Evolutionary conservation across 1,140 invertebrate genomes (phyloP).

Genomic region (Spodoptera litura): DNA sequence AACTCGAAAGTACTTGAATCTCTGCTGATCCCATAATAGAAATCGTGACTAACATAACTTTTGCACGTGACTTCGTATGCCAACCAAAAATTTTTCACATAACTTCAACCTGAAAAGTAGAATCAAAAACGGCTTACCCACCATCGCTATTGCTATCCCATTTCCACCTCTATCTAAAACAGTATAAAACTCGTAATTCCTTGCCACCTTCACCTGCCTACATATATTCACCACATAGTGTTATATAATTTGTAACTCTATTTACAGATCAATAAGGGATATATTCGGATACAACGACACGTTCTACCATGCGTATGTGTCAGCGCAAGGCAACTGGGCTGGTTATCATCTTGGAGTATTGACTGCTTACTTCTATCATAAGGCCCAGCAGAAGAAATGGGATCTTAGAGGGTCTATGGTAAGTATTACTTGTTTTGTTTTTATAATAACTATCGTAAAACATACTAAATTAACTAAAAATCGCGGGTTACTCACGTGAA

Average conservation of each 20-base stretch:
- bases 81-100: constrained; percentile 24
- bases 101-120: background rate
- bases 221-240: constrained; percentile 1
- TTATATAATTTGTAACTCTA: constrained; percentile 22
- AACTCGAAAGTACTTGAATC: constrained; percentile 24
- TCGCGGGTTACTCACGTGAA: too few species aligned
- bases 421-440: constrained; percentile 49
- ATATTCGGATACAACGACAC: constrained; percentile 81
- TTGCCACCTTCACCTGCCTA: too few species aligned
- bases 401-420: constrained; percentile 73
- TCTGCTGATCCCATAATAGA: constrained; percentile 32
- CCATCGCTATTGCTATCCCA: background rate
- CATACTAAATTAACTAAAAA: too few species aligned
- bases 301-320: constrained; percentile 82
- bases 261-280: constrained; percentile 75
- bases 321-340: constrained; percentile 81
- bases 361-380: constrained; percentile 79
- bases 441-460: too few species aligned
- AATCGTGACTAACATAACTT: constrained; percentile 37
- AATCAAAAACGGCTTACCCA: background rate
- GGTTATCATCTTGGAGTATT: constrained; percentile 79
- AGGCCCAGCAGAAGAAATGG: constrained; percentile 77
- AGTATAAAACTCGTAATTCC: too few species aligned
- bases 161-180: too few species aligned
- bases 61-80: constrained; percentile 25